These are phyloP conservation scores for Phenganax marumi DNA, from an alignment of 92 coral and sea anemone species.

Conservation along the genomic window DNA sequence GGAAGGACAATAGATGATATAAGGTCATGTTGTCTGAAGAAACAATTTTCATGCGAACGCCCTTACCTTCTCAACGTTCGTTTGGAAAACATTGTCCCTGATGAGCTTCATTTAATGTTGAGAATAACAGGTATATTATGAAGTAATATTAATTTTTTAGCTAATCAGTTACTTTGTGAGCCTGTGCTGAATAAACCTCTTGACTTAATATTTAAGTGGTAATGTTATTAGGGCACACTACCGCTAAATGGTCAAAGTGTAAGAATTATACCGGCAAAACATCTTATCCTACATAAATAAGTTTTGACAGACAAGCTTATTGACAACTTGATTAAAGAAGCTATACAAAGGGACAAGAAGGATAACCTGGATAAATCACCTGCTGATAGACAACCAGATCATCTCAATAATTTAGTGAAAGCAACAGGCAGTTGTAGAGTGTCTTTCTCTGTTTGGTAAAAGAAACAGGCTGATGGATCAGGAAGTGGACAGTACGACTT, in stretches of 20 bases:
- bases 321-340: constrained; percentile 48
- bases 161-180: background rate
- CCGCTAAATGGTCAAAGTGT: background rate
- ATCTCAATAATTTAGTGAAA: constrained; percentile 42
- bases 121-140: background rate
- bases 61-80: constrained; percentile 11
- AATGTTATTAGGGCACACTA: background rate
- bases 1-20: constrained; percentile 6
- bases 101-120: constrained; percentile 4
- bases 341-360: constrained; percentile 49
- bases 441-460: constrained; percentile 61
- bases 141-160: constrained; percentile 12
- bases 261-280: no score
- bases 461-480: constrained; percentile 61
- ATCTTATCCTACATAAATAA: background rate
- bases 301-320: constrained; percentile 46
- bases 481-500: constrained; percentile 59
- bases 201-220: background rate
- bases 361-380: constrained; percentile 60
- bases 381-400: constrained; percentile 30
- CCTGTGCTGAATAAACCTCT: background rate
- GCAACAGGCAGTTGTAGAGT: constrained; percentile 61
- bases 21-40: constrained; percentile 5
- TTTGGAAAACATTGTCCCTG: constrained; percentile 9
- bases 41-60: constrained; percentile 14